Evolutionary conservation across 1,140 invertebrate species (phyloP), one percentile per base, ranked within the genome.

Genomic region (Diorhabda carinulata): DNA sequence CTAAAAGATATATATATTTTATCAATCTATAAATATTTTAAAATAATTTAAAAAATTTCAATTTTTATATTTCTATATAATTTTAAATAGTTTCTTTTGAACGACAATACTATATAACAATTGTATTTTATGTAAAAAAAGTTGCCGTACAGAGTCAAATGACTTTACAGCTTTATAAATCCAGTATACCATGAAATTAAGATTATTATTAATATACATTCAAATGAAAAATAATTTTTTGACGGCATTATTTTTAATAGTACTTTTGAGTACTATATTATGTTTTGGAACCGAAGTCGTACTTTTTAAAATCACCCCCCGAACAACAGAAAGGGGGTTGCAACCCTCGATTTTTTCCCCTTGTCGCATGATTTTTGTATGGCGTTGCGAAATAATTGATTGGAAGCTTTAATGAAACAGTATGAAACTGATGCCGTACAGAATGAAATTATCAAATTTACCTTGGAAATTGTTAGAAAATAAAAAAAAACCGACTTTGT

Each of bases 231-330:
- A 66, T 58, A 42, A 63, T 63, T 63, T 63, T 63, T 63, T 45
- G 61, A 63, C 64, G 64, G 57, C 57, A 66, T 66, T 66, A 66
- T 59, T 59, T 66, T 66, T 66, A 66, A 66, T 66, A 66, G 57
- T 66, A 66, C 64, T 66, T 66, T 66, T 59, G 63, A 57, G 63
- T 64, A 6, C 63, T 64, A 60, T 7, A 60, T 60, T 2, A 60
- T 60, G 58, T 60, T 60, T 60, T 60, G 58, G 25, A 60, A 60
- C 58, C 0, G 58, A 60, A 60, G 58, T 5, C 58, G 58, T 60
- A 60, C 58, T 60, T 57, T 57, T 57, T 57, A 3, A 61, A 61
- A 61, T 61, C n/a, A 41, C 59, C n/a, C 59, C n/a, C 40, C 4
- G 43, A 10, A 62, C 43, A 4, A 42, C 43, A 8, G 3, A 62